phyloP scores from a whole-genome alignment of 2,113 vertebrate species.

The Chinchilla lanigera region DNA sequence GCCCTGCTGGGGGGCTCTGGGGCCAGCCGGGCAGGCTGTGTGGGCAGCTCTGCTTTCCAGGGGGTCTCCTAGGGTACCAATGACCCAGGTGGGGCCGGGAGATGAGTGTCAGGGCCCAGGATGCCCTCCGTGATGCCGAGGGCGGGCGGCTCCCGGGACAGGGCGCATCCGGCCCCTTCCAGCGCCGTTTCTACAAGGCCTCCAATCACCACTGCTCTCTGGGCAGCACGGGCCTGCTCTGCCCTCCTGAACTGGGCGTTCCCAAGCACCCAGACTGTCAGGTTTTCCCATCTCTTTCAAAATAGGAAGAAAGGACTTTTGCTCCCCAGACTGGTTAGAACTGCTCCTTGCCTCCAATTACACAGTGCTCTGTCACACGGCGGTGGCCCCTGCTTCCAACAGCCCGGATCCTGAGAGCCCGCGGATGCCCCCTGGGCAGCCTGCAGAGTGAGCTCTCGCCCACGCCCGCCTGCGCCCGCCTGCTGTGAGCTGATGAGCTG shows the following conservation, averaged over 20 bases:
- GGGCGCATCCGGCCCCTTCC: background rate
- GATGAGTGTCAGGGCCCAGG: background rate
- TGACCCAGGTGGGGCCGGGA: background rate
- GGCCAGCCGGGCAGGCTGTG: background rate
- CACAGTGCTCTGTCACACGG: background rate
- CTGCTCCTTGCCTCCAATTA: background rate
- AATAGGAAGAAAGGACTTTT: background rate
- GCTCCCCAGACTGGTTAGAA: background rate
- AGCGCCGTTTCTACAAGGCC: too few species aligned
- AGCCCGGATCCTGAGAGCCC: background rate
- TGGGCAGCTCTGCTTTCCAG: background rate
- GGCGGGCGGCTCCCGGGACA: background rate
- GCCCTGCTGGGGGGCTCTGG: background rate
- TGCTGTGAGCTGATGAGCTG: fast-evolving
- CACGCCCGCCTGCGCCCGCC: background rate
- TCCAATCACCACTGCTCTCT: too few species aligned
- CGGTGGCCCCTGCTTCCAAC: background rate
- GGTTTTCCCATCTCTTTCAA: background rate
- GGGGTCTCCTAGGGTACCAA: background rate
- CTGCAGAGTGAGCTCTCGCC: background rate
- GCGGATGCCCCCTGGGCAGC: too few species aligned
- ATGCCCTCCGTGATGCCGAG: fast-evolving
- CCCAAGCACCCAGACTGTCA: background rate
- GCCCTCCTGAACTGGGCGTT: background rate
- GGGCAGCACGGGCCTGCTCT: background rate